A percentile compares a stretch with the other conserved stretches of the same genome.
Evolutionary conservation across 37 sponge, comb jelly and placozoan species (phyloP).

Genomic region (Axinella damicornis): DNA sequence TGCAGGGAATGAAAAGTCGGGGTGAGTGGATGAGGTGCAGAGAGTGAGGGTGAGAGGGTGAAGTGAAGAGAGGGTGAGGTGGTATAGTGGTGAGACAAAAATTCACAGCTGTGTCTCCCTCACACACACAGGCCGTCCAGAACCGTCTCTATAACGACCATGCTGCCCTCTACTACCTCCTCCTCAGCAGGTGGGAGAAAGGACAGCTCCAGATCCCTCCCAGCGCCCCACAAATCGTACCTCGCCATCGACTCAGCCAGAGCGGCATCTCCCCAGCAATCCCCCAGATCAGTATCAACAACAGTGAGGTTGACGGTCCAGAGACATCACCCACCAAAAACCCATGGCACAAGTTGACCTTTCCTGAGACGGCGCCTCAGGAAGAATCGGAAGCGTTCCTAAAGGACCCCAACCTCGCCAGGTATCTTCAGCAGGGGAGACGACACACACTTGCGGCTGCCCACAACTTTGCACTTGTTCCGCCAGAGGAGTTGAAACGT

Average conservation of each 20-base stretch:
- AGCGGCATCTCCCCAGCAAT: conserved; percentile 12
- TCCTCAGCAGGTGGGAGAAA: conserved; percentile 74
- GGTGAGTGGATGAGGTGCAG: too few relatives aligned
- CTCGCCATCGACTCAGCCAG: conserved; percentile 40
- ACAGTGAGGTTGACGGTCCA: not conserved
- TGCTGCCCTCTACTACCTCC: conserved; percentile 82
- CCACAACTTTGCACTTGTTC: conserved; percentile 34
- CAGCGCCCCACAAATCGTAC: not conserved
- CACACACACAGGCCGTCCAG: conserved; percentile 69
- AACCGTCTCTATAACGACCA: conserved; percentile 70
- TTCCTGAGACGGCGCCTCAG: not conserved
- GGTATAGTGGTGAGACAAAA: not conserved
- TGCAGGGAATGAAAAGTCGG: too few relatives aligned
- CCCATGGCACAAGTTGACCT: conserved; percentile 19
- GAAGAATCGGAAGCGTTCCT: conserved; percentile 16
- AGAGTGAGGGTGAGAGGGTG: too few relatives aligned
- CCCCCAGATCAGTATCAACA: conserved; percentile 48
- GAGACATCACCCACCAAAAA: not conserved
- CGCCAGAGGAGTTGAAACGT: conserved; percentile 24
- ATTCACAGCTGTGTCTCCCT: not conserved
- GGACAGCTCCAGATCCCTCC: conserved; percentile 41
- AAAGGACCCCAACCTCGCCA: conserved; percentile 66
- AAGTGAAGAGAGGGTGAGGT: too few relatives aligned
- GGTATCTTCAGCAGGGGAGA: conserved; percentile 68
- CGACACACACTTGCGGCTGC: conserved; percentile 78